Conservation (phyloP, 2,113 vertebrate species). For the Pseudois nayaur region DNA sequence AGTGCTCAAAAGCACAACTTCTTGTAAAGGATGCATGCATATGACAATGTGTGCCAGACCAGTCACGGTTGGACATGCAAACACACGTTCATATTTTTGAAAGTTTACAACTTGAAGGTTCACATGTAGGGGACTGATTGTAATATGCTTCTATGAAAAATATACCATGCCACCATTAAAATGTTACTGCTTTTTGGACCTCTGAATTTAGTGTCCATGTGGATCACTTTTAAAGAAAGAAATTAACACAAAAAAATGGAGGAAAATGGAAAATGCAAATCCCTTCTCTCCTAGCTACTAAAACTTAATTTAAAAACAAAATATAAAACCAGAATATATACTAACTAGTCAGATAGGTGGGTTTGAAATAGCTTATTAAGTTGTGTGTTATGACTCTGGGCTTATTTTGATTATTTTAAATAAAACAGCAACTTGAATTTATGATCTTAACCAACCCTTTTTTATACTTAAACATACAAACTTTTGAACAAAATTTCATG, state of each 20-base stretch:
- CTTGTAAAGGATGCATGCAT: neutral
- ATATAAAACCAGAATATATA: neutral
- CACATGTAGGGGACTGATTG: neutral
- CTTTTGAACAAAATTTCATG: neutral
- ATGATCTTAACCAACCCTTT: neutral
- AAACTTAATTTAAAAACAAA: neutral
- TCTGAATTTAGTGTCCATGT: neutral
- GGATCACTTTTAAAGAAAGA: neutral
- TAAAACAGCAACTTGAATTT: neutral
- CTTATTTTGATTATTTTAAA: neutral
- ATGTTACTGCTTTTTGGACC: neutral
- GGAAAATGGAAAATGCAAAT: neutral
- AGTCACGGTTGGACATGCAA: neutral
- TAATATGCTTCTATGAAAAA: neutral
- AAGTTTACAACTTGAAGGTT: neutral
- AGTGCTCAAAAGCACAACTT: neutral
- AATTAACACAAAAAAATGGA: neutral
- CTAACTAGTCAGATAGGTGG: neutral
- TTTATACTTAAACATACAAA: neutral
- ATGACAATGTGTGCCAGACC: neutral
- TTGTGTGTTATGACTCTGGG: neutral
- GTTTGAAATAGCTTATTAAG: neutral
- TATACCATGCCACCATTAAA: neutral
- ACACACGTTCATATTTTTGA: neutral
- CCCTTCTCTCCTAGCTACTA: neutral